Evolutionary conservation across 2,797 vertebrate genomes (phyloP).

Genomic region (Decapterus maruadsi): DNA sequence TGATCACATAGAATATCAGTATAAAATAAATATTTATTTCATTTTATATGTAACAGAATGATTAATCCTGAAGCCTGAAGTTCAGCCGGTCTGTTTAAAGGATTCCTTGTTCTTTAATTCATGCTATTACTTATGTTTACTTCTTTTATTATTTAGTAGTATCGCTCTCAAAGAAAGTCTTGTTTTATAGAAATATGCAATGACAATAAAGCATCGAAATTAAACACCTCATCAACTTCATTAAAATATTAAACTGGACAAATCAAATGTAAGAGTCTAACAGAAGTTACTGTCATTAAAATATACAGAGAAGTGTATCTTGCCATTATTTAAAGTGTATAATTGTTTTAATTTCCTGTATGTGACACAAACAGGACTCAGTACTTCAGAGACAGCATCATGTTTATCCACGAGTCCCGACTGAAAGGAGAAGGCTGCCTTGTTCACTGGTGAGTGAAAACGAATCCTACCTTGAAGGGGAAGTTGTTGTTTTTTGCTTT

Average conservation of each 20-base stretch:
- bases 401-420: slow-evolving; percentile 93
- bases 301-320: too few species aligned
- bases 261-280: background rate
- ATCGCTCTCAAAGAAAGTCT: too few species aligned
- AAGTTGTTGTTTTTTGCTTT: background rate
- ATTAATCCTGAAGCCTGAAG: background rate
- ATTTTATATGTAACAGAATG: background rate
- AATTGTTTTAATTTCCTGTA: background rate
- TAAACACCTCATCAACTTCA: background rate
- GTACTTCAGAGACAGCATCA: slow-evolving; percentile 94
- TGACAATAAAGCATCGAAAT: too few species aligned
- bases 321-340: too few species aligned
- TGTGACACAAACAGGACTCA: slow-evolving; percentile 82
- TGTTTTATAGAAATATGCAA: too few species aligned
- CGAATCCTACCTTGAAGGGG: background rate
- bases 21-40: background rate
- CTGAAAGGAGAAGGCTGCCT: slow-evolving; percentile 91
- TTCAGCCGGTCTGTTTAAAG: background rate
- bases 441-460: slow-evolving; percentile 91
- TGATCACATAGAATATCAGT: background rate
- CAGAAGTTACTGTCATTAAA: background rate
- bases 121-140: too few species aligned
- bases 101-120: too few species aligned
- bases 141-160: too few species aligned
- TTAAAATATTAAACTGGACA: background rate